Conservation (phyloP, 2,797 vertebrate species). For the Rhincodon typus region DNA sequence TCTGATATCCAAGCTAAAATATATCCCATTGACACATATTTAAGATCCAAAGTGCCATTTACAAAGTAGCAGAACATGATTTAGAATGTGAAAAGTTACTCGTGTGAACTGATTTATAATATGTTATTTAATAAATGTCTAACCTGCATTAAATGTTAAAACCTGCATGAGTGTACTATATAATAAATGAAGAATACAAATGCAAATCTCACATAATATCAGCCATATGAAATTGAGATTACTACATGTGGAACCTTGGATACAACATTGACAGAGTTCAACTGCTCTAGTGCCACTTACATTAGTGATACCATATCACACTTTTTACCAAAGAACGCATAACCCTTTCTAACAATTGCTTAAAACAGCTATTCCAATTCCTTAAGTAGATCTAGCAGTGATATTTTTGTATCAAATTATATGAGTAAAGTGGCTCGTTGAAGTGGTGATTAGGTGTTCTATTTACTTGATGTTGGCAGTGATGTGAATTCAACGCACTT, state of each 20-base stretch:
- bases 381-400: neutral
- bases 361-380: neutral
- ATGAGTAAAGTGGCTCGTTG: neutral
- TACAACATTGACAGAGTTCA: neutral
- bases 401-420: neutral
- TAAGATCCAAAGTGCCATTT: neutral
- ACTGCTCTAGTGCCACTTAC: neutral
- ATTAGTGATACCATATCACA: neutral
- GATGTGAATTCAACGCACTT: neutral
- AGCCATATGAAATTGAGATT: neutral
- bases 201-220: neutral
- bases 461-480: neutral
- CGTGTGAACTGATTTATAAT: neutral
- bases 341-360: neutral
- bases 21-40: neutral
- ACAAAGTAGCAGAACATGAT: neutral
- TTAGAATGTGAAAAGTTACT: neutral
- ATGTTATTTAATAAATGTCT: neutral
- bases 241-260: neutral
- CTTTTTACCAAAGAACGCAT: neutral
- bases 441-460: neutral
- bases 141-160: no score
- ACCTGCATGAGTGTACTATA: neutral
- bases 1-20: neutral
- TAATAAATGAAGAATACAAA: neutral